Percentiles rank a stretch among this genome's conserved stretches.
Conservation (phyloP, 2,113 vertebrate species). For the Corynorhinus townsendii region DNA sequence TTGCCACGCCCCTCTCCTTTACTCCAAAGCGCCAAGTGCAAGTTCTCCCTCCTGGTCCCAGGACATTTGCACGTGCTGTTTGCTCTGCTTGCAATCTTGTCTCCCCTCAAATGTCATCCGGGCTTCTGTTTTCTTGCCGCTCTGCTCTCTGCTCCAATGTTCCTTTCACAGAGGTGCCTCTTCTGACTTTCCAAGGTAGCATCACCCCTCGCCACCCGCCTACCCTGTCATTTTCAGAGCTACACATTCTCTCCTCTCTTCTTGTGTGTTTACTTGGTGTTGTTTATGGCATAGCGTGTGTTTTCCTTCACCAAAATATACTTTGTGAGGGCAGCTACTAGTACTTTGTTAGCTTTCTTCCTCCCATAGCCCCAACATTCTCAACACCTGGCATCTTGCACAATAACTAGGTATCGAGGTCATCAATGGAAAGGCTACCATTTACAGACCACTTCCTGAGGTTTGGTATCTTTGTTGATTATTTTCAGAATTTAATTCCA, state of each 20-base stretch:
- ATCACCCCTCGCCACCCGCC: background rate
- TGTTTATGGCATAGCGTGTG: background rate
- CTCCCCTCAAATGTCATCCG: background rate
- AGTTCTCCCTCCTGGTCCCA: background rate
- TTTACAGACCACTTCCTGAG: background rate
- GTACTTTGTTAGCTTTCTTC: background rate
- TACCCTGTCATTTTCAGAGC: background rate
- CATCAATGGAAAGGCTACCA: background rate
- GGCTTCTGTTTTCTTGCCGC: background rate
- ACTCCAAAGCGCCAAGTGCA: background rate
- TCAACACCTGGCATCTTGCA: background rate
- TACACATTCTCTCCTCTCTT: background rate
- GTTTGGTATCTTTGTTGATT: constrained; percentile 11
- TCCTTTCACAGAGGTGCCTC: background rate
- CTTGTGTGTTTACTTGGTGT: background rate
- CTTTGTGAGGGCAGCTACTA: background rate
- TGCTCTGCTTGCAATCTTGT: background rate
- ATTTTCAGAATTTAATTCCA: constrained; percentile 53
- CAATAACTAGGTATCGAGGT: background rate
- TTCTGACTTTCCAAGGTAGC: background rate
- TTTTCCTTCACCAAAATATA: background rate
- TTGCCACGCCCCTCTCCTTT: background rate
- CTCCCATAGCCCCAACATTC: accelerated
- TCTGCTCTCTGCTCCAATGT: background rate
- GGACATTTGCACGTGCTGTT: background rate